Evolutionary conservation across 1,140 invertebrate species (phyloP).

Genomic region (Nomia melanderi): DNA sequence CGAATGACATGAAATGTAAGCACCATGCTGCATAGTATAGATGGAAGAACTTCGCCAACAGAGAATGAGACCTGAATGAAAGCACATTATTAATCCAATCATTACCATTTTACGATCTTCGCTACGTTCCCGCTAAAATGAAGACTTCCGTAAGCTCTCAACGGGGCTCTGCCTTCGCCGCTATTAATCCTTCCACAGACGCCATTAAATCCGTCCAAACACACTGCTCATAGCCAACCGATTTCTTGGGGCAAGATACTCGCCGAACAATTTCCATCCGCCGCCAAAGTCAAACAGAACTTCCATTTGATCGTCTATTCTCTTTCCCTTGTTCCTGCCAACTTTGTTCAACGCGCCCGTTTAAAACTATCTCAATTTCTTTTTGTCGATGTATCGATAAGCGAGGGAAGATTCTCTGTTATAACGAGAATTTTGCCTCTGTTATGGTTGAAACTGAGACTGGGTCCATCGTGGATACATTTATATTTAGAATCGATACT

Average conservation of each 20-base stretch:
- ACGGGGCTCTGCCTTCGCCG: neutral
- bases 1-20: no score
- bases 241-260: conserved; percentile 17
- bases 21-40: no score
- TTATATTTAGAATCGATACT: no score
- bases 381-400: no score
- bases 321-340: neutral
- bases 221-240: neutral
- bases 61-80: no score
- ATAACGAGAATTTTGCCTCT: no score
- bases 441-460: no score
- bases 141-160: neutral
- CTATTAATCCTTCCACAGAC: conserved; percentile 30
- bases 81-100: no score
- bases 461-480: no score
- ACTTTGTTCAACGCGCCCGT: neutral
- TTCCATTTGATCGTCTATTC: conserved; percentile 3
- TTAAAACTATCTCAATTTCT: neutral
- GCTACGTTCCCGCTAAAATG: neutral
- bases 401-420: no score
- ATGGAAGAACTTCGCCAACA: no score
- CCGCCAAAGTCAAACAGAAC: conserved; percentile 17
- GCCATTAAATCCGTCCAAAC: conserved; percentile 26
- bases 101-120: neutral
- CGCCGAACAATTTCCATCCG: conserved; percentile 22